Percentiles rank a stretch among this genome's conserved stretches.
These are phyloP conservation scores for Oppia nitens DNA, from an alignment of 1,140 invertebrate genomes.

Conservation along the genomic window DNA sequence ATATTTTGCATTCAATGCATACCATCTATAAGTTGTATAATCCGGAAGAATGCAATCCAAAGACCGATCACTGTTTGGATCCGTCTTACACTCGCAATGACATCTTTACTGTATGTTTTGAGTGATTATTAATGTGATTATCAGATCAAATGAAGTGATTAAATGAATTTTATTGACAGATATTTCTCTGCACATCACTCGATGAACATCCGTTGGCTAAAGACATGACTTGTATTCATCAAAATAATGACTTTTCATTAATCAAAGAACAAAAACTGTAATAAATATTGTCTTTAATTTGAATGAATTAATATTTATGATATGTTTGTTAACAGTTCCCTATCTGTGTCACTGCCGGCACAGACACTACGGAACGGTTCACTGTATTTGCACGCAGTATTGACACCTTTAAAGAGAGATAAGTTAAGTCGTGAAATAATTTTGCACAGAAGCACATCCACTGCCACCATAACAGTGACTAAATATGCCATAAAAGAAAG, in stretches of 20 bases:
- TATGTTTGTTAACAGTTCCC: conserved; percentile 35
- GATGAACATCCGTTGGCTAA: conserved; percentile 9
- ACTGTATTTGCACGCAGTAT: conserved; percentile 40
- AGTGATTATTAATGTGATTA: too few species aligned
- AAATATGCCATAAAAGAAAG: conserved; percentile 51
- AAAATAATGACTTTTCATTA: conserved; percentile 15
- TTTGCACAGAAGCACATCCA: conserved; percentile 34
- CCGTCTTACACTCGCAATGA: conserved; percentile 26
- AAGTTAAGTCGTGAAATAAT: conserved; percentile 24
- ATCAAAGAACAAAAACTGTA: conserved; percentile 8
- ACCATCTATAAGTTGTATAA: conserved; percentile 50
- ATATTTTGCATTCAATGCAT: conserved; percentile 52
- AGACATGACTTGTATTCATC: conserved; percentile 21
- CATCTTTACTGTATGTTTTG: conserved; percentile 39
- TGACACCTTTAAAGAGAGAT: conserved; percentile 29
- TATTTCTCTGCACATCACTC: conserved; percentile 24
- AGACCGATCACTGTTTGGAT: conserved; percentile 26
- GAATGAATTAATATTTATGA: conserved; percentile 1
- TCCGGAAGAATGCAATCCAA: conserved; percentile 42
- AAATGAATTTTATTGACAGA: conserved; percentile 19
- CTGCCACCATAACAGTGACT: conserved; percentile 43
- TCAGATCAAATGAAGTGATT: conserved; percentile 30
- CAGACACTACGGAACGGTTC: conserved; percentile 58
- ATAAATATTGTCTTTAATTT: neutral
- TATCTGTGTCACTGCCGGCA: conserved; percentile 40